phyloP scores from a whole-genome alignment of 2,888 invertebrate genomes.

The Fabriciana adippe region DNA sequence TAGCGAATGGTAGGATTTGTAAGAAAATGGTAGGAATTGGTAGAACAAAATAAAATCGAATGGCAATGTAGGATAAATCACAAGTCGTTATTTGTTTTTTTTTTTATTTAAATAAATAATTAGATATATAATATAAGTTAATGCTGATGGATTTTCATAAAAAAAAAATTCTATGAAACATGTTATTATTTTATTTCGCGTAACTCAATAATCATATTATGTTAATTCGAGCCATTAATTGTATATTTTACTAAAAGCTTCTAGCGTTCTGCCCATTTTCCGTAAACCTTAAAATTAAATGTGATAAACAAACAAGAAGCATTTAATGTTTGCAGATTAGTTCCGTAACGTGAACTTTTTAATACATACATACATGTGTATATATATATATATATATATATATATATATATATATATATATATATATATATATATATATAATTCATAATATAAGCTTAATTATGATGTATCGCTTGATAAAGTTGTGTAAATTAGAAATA shows the following conservation, averaged over 20 bases:
- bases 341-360: not conserved
- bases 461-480: conserved; percentile 6
- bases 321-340: not conserved
- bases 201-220: too few species aligned
- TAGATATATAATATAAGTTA: too few species aligned
- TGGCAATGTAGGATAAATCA: not conserved
- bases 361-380: too few species aligned
- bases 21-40: not conserved
- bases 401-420: not conserved
- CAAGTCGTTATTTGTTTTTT: too few species aligned
- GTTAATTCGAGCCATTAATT: too few species aligned
- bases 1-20: not conserved
- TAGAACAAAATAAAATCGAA: not conserved
- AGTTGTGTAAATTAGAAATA: conserved; percentile 1
- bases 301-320: not conserved
- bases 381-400: not conserved
- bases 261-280: too few species aligned
- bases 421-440: not conserved
- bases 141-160: too few species aligned
- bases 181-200: too few species aligned
- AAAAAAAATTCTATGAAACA: too few species aligned
- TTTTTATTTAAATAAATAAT: too few species aligned
- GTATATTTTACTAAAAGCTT: too few species aligned
- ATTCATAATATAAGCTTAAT: not conserved
- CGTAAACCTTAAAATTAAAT: too few species aligned